phyloP scores from a whole-genome alignment of 2,888 invertebrate species.

The Bellardia pandia region DNA sequence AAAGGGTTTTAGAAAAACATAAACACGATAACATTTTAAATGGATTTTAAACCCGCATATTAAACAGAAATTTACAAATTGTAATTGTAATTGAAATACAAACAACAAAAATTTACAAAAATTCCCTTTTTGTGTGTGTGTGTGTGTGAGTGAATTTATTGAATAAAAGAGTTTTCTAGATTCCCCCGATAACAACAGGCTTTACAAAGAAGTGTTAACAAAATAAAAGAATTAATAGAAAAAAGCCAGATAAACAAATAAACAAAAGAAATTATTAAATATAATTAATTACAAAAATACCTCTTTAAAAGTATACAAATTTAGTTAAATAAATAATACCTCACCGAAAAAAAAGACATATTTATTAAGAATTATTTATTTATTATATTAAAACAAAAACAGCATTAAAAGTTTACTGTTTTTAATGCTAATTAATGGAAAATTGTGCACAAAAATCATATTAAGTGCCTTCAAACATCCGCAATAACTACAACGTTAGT shows the following conservation, averaged over 20 bases:
- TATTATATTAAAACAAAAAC: slow-evolving; percentile 14
- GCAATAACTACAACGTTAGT: slow-evolving; percentile 17
- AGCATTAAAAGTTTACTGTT: neutral
- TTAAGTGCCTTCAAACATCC: slow-evolving; percentile 1
- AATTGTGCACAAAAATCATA: neutral
- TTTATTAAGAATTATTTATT: slow-evolving; percentile 23
- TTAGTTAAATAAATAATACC: slow-evolving; percentile 39
- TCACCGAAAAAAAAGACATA: slow-evolving; percentile 37
- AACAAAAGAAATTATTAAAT: neutral
- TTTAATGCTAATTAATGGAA: neutral
- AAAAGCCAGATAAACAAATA: neutral
- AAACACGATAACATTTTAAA: neutral
- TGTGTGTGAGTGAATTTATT: no score
- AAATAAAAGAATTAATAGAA: slow-evolving; percentile 23
- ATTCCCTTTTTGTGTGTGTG: no score
- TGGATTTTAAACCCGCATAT: neutral
- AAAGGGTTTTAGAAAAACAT: neutral
- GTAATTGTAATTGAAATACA: neutral
- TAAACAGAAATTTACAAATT: neutral
- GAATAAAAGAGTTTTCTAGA: slow-evolving; percentile 56
- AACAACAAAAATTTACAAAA: neutral
- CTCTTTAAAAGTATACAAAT: slow-evolving; percentile 9
- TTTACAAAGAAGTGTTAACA: slow-evolving; percentile 18
- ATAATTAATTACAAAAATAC: neutral
- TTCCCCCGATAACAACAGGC: slow-evolving; percentile 28